Conservation (phyloP, 2,113 vertebrate genomes). For the Ictalurus punctatus region DNA sequence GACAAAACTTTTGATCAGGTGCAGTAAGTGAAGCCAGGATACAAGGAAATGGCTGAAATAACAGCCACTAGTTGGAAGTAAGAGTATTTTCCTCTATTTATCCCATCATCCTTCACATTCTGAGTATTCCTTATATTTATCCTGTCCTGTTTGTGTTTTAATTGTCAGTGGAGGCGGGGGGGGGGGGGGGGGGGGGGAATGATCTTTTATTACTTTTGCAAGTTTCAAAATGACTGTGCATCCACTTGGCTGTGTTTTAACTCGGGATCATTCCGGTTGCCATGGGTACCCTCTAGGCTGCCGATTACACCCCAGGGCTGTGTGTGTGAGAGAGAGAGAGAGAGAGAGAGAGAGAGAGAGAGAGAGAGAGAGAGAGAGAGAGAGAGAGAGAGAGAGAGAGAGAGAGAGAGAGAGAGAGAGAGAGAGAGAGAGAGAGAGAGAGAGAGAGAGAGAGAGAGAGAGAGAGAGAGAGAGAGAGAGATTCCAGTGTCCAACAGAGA, state of each 20-base stretch:
- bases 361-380: constrained; percentile 7
- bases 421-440: constrained; percentile 41
- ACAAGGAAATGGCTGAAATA: not conserved
- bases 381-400: constrained; percentile 43
- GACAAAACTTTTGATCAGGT: constrained; percentile 32
- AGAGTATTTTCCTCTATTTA: not conserved
- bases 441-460: constrained; percentile 12
- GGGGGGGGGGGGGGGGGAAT: too few relatives aligned
- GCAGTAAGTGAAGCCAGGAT: not conserved
- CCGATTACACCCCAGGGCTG: constrained; percentile 44
- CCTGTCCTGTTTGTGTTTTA: not conserved
- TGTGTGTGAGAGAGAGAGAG: constrained; percentile 8
- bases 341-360: constrained; percentile 47
- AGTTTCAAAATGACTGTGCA: constrained; percentile 13
- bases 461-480: constrained; percentile 41
- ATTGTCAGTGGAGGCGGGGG: not conserved
- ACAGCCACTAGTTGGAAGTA: not conserved
- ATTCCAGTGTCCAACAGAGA: constrained; percentile 80
- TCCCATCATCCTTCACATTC: not conserved
- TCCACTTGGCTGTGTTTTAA: constrained; percentile 28
- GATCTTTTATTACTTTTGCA: not conserved
- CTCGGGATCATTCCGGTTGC: constrained; percentile 41
- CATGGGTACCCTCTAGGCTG: constrained; percentile 53
- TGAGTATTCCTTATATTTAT: not conserved
- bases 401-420: constrained; percentile 47